phyloP scores from a whole-genome alignment of 2,797 vertebrate genomes.

The Dendrocincla fuliginosa region DNA sequence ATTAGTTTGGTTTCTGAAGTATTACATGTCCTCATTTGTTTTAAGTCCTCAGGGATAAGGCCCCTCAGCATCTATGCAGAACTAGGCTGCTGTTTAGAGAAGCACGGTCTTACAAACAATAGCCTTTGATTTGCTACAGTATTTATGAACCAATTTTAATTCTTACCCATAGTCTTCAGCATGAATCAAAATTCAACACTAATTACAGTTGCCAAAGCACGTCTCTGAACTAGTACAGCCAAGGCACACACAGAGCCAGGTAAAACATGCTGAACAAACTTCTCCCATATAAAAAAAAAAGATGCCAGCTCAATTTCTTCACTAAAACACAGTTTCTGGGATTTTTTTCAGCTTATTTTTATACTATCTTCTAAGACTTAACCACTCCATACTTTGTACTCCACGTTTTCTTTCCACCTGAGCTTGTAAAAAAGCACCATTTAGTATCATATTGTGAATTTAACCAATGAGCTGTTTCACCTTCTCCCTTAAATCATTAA shows the following conservation, averaged over 20 bases:
- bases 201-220: conserved; percentile 34
- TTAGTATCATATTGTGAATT: not conserved
- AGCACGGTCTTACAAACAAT: not conserved
- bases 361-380: not conserved
- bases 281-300: not conserved
- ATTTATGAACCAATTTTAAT: not conserved
- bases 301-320: not conserved
- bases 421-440: not conserved
- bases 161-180: not conserved
- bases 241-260: not conserved
- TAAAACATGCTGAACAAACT: conserved; percentile 40
- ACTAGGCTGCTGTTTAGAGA: not conserved
- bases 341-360: not conserved
- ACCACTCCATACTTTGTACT: not conserved
- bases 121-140: not conserved
- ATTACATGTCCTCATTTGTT: not conserved
- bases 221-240: not conserved
- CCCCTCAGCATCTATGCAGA: not conserved
- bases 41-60: not conserved
- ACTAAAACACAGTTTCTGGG: not conserved
- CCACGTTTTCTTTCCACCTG: not conserved
- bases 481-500: not conserved
- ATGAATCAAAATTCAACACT: not conserved
- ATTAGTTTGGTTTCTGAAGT: not conserved
- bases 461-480: not conserved